phyloP scores from a whole-genome alignment of 30 jellyfish, hydroid and myxozoan genomes.

The Pelagia noctiluca region DNA sequence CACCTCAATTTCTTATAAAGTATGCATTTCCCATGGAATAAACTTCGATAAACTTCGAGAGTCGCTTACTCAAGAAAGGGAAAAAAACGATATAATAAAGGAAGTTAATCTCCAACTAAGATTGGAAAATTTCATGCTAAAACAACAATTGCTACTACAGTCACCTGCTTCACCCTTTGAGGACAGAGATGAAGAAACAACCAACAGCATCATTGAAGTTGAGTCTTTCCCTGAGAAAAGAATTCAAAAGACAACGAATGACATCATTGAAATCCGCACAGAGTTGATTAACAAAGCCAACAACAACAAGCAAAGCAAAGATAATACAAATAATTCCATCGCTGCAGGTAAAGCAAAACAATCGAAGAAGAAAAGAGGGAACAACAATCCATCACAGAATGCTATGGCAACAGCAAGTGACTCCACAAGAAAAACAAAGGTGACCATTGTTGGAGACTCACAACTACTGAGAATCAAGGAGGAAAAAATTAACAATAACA shows the following conservation, averaged over 20 bases:
- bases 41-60: neutral
- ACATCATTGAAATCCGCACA: neutral
- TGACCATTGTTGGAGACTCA: neutral
- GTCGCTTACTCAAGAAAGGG: constrained; percentile 14
- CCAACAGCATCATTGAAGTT: neutral
- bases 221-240: neutral
- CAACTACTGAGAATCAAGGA: neutral
- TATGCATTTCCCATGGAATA: too few species aligned
- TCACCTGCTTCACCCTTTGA: too few species aligned
- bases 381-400: neutral
- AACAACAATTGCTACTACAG: neutral
- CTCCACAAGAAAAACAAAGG: neutral
- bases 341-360: neutral
- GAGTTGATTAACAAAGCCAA: neutral
- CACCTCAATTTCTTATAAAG: too few species aligned
- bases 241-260: neutral
- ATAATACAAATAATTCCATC: too few species aligned
- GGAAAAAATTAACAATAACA: neutral
- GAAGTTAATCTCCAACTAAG: neutral
- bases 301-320: neutral
- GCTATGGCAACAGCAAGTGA: neutral
- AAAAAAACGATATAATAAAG: constrained; percentile 7
- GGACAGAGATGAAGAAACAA: neutral
- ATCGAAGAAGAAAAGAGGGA: neutral
- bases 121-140: neutral